Conservation (phyloP, 2,888 invertebrate species). For the Eupithecia dodoneata region DNA sequence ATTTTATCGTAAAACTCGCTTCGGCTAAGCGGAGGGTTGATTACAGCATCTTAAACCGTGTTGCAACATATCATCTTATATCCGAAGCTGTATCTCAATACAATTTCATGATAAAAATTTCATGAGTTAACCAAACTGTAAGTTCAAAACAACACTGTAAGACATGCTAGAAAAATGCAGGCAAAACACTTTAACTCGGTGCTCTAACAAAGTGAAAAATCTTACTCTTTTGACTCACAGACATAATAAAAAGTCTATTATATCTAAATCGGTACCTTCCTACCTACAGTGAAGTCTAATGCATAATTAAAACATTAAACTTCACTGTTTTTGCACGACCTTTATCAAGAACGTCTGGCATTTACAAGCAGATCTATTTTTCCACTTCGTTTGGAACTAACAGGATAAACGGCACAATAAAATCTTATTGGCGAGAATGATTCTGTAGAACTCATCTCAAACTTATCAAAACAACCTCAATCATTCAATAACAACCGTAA, state of each 20-base stretch:
- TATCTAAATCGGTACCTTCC: not conserved
- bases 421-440: slow-evolving; percentile 51
- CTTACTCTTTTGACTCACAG: not conserved
- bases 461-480: slow-evolving; percentile 60
- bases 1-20: slow-evolving; percentile 34
- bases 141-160: not conserved
- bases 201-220: not conserved
- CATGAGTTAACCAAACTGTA: not conserved
- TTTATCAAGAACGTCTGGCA: slow-evolving; percentile 16
- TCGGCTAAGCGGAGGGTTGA: slow-evolving; percentile 27
- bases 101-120: not conserved
- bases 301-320: not conserved
- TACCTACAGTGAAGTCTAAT: not conserved
- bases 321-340: not conserved
- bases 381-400: slow-evolving; percentile 36
- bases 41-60: slow-evolving; percentile 21
- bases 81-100: not conserved
- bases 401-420: slow-evolving; percentile 53
- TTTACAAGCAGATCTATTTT: slow-evolving; percentile 29
- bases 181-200: not conserved
- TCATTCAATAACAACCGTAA: slow-evolving; percentile 46
- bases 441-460: slow-evolving; percentile 50
- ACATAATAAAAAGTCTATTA: not conserved
- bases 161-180: not conserved
- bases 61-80: not conserved